A percentile compares a stretch with the other conserved stretches of the same genome.
Conservation (phyloP, 2,797 vertebrate genomes). For the Centropyge bicolor region DNA sequence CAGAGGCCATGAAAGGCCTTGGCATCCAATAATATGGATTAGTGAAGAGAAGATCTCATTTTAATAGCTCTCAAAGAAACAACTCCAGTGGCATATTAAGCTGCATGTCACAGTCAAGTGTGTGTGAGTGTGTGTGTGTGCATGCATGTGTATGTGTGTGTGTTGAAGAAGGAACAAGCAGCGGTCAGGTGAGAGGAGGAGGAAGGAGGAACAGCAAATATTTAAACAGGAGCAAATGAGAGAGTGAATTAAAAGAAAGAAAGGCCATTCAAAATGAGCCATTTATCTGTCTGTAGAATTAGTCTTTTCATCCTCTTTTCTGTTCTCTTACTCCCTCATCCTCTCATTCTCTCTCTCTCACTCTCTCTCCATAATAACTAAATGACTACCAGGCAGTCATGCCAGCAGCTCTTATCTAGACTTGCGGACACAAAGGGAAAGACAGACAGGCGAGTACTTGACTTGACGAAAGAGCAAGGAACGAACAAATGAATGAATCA, state of each 20-base stretch:
- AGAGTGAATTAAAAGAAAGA: conserved; percentile 79
- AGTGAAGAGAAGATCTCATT: conserved; percentile 74
- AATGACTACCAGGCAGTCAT: conserved; percentile 91
- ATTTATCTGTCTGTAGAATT: conserved; percentile 83
- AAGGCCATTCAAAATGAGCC: conserved; percentile 77
- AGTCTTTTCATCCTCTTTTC: conserved; percentile 75
- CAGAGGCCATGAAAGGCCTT: conserved; percentile 58
- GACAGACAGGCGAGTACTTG: conserved; percentile 92
- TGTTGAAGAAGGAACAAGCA: conserved; percentile 40
- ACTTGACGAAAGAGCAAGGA: conserved; percentile 91
- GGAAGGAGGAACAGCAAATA: conserved; percentile 72
- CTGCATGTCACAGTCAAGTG: conserved; percentile 57
- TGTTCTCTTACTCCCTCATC: conserved; percentile 77
- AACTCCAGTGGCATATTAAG: conserved; percentile 73
- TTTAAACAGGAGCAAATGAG: conserved; percentile 73
- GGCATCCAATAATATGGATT: conserved; percentile 75
- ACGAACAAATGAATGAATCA: conserved; percentile 87
- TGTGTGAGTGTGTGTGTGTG: conserved; percentile 30
- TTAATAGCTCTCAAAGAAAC: conserved; percentile 74
- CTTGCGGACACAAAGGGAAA: conserved; percentile 82
- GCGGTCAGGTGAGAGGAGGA: conserved; percentile 68
- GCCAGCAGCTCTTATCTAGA: conserved; percentile 87
- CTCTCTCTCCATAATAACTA: conserved; percentile 84
- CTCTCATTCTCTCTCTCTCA: conserved; percentile 91
- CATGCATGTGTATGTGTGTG: conserved; percentile 33